These are phyloP conservation scores for Aphodius granarius DNA, from an alignment of 2,888 invertebrate genomes.

Conservation along the genomic window DNA sequence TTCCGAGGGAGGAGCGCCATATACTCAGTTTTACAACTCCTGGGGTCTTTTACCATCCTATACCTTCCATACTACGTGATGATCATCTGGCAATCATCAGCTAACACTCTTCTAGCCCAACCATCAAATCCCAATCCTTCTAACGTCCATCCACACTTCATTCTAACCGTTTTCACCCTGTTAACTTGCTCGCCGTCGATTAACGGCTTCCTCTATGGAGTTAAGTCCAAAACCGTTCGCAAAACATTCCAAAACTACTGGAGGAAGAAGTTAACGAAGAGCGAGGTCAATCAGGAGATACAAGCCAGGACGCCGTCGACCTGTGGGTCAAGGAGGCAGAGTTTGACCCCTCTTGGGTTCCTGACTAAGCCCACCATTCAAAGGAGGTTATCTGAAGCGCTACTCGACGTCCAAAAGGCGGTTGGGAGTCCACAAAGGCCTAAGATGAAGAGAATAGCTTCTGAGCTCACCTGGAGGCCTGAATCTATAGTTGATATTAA, in stretches of 20 bases:
- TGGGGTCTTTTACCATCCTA: conserved; percentile 70
- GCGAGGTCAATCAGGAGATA: conserved; percentile 78
- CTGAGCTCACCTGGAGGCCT: conserved; percentile 58
- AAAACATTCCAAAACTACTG: conserved; percentile 77
- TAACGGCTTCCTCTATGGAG: conserved; percentile 77
- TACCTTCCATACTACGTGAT: conserved; percentile 76
- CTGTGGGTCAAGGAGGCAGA: conserved; percentile 74
- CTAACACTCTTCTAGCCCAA: conserved; percentile 42
- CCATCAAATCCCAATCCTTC: conserved; percentile 32
- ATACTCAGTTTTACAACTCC: conserved; percentile 70
- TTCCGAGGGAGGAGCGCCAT: conserved; percentile 62
- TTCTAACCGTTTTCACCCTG: conserved; percentile 65
- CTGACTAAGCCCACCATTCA: conserved; percentile 58
- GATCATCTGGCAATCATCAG: conserved; percentile 66
- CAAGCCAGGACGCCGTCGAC: conserved; percentile 79
- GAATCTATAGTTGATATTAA: conserved; percentile 50
- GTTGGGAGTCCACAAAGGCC: conserved; percentile 44
- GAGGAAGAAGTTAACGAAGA: conserved; percentile 76
- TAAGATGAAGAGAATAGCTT: conserved; percentile 56
- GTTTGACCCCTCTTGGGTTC: conserved; percentile 62
- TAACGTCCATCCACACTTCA: conserved; percentile 54
- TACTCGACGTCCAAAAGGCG: conserved; percentile 54
- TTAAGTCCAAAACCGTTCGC: conserved; percentile 71
- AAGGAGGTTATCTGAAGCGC: conserved; percentile 60
- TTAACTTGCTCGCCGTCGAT: conserved; percentile 72